Base-by-base conservation (phyloP, 2,797 vertebrate species). In the Bryconaethiops microstoma region DNA sequence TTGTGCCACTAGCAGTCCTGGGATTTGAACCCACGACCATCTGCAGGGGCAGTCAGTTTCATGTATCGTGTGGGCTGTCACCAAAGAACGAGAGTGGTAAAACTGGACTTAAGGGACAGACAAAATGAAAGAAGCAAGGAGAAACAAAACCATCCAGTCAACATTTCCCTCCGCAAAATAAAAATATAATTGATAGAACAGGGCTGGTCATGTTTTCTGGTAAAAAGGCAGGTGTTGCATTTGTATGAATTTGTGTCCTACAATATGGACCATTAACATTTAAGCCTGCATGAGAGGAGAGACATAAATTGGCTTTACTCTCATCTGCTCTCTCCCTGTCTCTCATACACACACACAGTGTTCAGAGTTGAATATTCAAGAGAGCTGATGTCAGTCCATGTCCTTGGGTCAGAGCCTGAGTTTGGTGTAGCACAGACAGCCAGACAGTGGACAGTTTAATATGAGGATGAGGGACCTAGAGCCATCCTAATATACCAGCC, bases 291-390 rank as follows among this genome's bases (percentile, higher is more conserved):
- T 85, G 80, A 82, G 84, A 85, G 77, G 77, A 78, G 86, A 86
- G 80, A 84, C 40, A 85, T 84, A 86, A 87, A 88, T 91, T 86
- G 88, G 59, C 23, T 39, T 64, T 25, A 64, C 62, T 64, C 6
- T 35, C 25, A 17, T 64, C n/a, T n/a, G n/a, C n/a, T n/a, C 59
- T 57, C 19, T 57, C 19, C 21, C 23, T 62, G 2, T 21, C 59
- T 29, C 59, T 62, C 59, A n/a, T n/a, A n/a, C n/a, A 42, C 40
- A 42, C 40, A 42, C 40, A 42, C 40, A 45, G 6, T 45, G 42
- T 45, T 82, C n/a, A 76, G 68, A 81, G 48, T 89, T 82, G 89
- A 92, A 91, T 92, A 93, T 91, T 92, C 88, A 92, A 87, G 82
- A 69, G 50, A 45, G 59, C 64, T 88, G 81, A 90, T 63, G 64